phyloP scores from a whole-genome alignment of 2,113 vertebrate genomes.

The Corythoichthys haematopterus region DNA sequence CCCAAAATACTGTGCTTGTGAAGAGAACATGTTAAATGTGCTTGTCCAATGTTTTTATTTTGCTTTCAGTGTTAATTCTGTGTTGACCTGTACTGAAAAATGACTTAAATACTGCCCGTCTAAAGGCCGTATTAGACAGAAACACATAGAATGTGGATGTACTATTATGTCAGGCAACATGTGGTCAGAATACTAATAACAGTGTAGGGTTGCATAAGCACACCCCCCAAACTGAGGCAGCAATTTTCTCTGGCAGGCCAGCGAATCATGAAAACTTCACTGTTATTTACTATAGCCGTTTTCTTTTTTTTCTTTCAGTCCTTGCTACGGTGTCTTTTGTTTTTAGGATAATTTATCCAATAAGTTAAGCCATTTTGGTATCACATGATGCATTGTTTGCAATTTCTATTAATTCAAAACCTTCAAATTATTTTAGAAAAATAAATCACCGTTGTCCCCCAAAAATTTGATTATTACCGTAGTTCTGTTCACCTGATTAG shows the following conservation, averaged over 20 bases:
- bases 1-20: background rate
- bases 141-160: conserved; percentile 59
- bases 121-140: conserved; percentile 55
- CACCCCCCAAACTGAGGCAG: conserved; percentile 73
- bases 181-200: conserved; percentile 73
- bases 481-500: too few relatives aligned
- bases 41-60: background rate
- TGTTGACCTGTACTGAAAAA: background rate
- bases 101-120: conserved; percentile 7
- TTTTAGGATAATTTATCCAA: background rate
- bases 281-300: background rate
- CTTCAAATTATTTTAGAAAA: background rate
- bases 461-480: too few relatives aligned
- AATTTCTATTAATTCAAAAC: background rate
- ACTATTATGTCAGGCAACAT: conserved; percentile 58
- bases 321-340: background rate
- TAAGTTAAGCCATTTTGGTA: background rate
- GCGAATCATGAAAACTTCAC: conserved; percentile 22
- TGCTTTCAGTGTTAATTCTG: background rate
- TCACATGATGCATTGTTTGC: background rate
- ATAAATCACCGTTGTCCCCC: background rate
- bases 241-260: conserved; percentile 69
- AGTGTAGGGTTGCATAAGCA: conserved; percentile 74
- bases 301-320: conserved; percentile 1
- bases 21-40: background rate